A percentile compares a stretch with the other conserved stretches of the same genome.
Evolutionary conservation across 2,797 vertebrate species (phyloP).

Genomic region (Anniella stebbinsi): DNA sequence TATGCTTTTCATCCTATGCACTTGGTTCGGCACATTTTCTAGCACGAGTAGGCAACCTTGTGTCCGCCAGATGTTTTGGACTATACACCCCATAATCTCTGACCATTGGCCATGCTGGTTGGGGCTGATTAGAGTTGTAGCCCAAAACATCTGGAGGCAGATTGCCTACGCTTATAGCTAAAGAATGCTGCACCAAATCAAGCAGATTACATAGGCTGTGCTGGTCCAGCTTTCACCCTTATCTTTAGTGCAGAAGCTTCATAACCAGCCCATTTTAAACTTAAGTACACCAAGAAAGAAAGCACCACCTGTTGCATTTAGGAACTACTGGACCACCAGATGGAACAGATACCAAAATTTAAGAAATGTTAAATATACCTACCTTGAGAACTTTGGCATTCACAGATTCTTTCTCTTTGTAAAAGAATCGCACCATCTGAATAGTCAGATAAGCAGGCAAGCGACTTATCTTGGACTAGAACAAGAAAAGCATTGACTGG

Average conservation of each 20-base stretch:
- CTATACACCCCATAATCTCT: too few species aligned
- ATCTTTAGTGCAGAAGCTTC: background rate
- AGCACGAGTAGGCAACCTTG: background rate
- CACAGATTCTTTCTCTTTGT: constrained; percentile 99
- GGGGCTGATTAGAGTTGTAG: too few species aligned
- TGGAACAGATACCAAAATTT: background rate
- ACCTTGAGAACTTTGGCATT: constrained; percentile 99
- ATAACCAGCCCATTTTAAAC: constrained; percentile 13
- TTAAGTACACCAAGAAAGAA: accelerated
- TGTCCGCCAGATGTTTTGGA: too few species aligned
- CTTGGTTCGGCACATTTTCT: background rate
- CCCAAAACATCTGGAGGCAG: too few species aligned
- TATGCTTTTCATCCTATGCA: background rate
- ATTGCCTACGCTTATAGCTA: too few species aligned
- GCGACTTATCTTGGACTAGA: constrained; percentile 95
- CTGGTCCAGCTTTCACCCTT: background rate
- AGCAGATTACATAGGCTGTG: background rate
- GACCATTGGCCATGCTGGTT: too few species aligned
- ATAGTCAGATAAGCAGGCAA: constrained; percentile 96
- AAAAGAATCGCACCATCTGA: constrained; percentile 99
- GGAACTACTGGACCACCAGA: background rate
- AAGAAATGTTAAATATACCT: constrained; percentile 58
- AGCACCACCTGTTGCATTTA: background rate
- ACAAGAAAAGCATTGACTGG: constrained; percentile 45
- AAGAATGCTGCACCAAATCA: background rate